Evolutionary conservation across 2,888 invertebrate species (phyloP).

Genomic region (Drosophila hamatofila): DNA sequence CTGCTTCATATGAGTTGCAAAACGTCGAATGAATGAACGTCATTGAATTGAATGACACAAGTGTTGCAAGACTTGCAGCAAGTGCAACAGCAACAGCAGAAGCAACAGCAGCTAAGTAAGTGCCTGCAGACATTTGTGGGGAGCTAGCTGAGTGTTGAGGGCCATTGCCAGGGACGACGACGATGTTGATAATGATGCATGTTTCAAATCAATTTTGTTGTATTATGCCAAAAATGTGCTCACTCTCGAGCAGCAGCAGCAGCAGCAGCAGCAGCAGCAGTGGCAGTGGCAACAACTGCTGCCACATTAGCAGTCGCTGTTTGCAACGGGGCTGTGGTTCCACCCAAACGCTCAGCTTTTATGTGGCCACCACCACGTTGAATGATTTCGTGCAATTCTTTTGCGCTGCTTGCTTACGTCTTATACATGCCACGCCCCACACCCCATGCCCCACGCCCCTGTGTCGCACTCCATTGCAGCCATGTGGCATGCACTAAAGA

Average conservation of each 20-base stretch:
- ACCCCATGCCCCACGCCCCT: slow-evolving; percentile 14
- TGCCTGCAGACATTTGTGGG: slow-evolving; percentile 41
- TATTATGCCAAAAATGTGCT: slow-evolving; percentile 78
- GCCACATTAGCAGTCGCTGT: slow-evolving; percentile 47
- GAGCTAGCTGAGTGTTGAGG: background rate
- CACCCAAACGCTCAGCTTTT: slow-evolving; percentile 72
- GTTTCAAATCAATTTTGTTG: slow-evolving; percentile 82
- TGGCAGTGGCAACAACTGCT: slow-evolving; percentile 10
- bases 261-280: slow-evolving; percentile 19
- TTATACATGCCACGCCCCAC: slow-evolving; percentile 44
- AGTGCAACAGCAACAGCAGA: slow-evolving; percentile 30
- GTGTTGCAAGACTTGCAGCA: slow-evolving; percentile 46
- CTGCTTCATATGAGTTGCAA: slow-evolving; percentile 74
- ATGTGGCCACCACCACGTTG: slow-evolving; percentile 54
- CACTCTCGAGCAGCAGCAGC: slow-evolving; percentile 38
- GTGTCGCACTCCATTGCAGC: slow-evolving; percentile 62
- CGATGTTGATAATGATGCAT: slow-evolving; percentile 77
- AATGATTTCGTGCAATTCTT: slow-evolving; percentile 68
- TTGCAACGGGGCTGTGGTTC: slow-evolving; percentile 32
- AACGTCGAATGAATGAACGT: slow-evolving; percentile 75
- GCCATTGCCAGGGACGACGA: slow-evolving; percentile 22
- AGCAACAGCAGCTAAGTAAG: slow-evolving; percentile 49
- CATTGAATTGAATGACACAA: slow-evolving; percentile 72
- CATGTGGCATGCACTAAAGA: slow-evolving; percentile 53
- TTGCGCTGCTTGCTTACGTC: slow-evolving; percentile 39